phyloP scores from a whole-genome alignment of 2,797 vertebrate species.

The Lepilemur ruficaudatus region DNA sequence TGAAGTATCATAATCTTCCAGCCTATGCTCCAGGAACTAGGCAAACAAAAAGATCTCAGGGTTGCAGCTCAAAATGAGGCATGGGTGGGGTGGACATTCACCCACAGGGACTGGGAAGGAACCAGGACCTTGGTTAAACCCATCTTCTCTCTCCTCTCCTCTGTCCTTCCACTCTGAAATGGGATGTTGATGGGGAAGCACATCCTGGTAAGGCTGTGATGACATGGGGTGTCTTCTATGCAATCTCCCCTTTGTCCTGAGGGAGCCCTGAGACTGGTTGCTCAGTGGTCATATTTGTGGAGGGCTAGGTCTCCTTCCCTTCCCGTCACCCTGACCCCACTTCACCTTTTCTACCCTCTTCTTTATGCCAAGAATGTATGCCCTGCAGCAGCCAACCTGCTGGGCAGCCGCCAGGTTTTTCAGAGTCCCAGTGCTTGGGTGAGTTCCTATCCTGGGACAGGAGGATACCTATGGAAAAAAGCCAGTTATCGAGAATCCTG shows the following conservation, averaged over 20 bases:
- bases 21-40: background rate
- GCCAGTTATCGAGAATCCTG: background rate
- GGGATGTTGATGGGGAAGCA: background rate
- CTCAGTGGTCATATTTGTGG: no score
- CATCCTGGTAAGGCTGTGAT: accelerated
- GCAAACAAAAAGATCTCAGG: background rate
- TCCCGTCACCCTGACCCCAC: background rate
- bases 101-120: background rate
- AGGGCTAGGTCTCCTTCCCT: no score
- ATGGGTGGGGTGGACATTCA: background rate
- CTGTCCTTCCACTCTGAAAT: background rate
- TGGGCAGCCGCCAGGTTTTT: background rate
- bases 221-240: background rate
- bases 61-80: background rate
- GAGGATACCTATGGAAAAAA: background rate
- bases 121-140: background rate
- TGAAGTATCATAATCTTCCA: background rate
- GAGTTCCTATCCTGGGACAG: background rate
- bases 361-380: background rate
- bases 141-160: background rate
- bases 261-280: no score
- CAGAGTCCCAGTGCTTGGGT: background rate
- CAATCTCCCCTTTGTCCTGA: no score
- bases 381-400: no score
- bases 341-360: background rate